phyloP scores from a whole-genome alignment of 2,113 vertebrate species.

The Xiphophorus maculatus region DNA sequence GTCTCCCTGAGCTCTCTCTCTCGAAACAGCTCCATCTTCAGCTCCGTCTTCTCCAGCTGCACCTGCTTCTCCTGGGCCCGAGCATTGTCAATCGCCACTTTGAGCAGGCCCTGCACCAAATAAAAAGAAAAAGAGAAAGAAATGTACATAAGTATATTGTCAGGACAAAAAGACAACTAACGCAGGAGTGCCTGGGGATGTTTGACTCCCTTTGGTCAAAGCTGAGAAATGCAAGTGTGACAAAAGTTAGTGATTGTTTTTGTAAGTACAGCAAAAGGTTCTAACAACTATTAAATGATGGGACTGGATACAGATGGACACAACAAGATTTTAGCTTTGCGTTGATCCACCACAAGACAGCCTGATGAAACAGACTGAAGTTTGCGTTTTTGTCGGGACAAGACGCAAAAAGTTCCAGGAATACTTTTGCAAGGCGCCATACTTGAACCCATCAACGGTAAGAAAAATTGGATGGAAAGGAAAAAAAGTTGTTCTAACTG shows the following conservation, averaged over 20 bases:
- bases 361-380: neutral
- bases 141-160: neutral
- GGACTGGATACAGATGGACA: neutral
- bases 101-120: constrained; percentile 90
- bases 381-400: neutral
- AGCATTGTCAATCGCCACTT: constrained; percentile 98
- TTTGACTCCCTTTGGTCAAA: too few relatives aligned
- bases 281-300: neutral
- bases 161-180: neutral
- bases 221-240: too few relatives aligned
- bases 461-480: too few relatives aligned
- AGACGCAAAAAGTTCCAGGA: neutral
- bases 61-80: constrained; percentile 99
- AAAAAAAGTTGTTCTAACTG: neutral
- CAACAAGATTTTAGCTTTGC: neutral
- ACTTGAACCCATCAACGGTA: too few relatives aligned
- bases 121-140: constrained; percentile 12
- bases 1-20: constrained; percentile 97
- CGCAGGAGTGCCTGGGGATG: too few relatives aligned
- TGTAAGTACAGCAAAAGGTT: neutral
- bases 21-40: constrained; percentile 99
- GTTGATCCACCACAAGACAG: neutral
- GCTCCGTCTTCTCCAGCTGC: constrained; percentile 98
- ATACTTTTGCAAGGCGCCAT: neutral
- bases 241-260: too few relatives aligned